Percentiles rank a stretch among this genome's conserved stretches.
phyloP scores from a whole-genome alignment of 2,113 vertebrate species.

The Platichthys flesus region DNA sequence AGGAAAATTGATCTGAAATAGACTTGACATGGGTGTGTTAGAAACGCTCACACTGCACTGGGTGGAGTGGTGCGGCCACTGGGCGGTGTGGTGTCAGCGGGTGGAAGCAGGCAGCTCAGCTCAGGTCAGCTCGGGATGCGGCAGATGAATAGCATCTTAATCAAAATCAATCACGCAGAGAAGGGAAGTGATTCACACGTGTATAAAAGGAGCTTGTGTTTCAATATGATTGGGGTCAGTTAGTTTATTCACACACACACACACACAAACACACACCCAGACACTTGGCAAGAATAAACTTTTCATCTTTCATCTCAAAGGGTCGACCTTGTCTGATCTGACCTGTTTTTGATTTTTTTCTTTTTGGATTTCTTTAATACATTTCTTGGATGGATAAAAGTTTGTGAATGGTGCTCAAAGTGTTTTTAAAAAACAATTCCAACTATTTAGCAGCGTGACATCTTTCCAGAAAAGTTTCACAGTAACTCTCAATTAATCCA shows the following conservation, averaged over 20 bases:
- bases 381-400: background rate
- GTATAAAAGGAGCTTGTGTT: conserved; percentile 42
- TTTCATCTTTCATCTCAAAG: too few species aligned
- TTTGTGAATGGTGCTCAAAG: too few species aligned
- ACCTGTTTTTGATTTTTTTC: background rate
- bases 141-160: conserved; percentile 52
- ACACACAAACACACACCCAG: background rate
- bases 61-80: conserved; percentile 22
- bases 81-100: conserved; percentile 51
- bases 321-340: too few species aligned
- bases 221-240: conserved; percentile 35
- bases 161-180: conserved; percentile 56
- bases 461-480: background rate
- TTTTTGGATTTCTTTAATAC: background rate
- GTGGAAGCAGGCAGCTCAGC: conserved; percentile 37
- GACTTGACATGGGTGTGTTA: conserved; percentile 65
- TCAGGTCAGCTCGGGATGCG: conserved; percentile 39
- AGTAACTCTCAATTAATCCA: too few species aligned
- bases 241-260: conserved; percentile 36
- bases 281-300: background rate
- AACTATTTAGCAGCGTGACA: too few species aligned
- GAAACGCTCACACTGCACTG: conserved; percentile 12
- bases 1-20: conserved; percentile 72
- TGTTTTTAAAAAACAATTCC: too few species aligned
- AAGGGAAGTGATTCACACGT: conserved; percentile 46